A percentile compares a stretch with the other conserved stretches of the same genome.
Evolutionary conservation across 2,888 invertebrate genomes (phyloP).

Genomic region (Pomacea canaliculata): DNA sequence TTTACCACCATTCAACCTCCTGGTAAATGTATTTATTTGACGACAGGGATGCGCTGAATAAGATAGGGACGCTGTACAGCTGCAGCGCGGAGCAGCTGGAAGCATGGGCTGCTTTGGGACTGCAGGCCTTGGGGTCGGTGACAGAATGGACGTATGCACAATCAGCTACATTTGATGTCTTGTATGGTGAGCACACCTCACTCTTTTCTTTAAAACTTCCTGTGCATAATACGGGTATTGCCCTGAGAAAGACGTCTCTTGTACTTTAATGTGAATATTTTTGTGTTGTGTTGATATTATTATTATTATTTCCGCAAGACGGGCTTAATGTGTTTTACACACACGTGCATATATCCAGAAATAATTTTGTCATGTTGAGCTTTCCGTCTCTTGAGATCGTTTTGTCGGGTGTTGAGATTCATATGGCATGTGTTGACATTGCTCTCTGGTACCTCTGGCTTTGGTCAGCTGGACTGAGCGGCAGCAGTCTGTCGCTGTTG

Average conservation of each 20-base stretch:
- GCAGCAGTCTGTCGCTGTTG: slow-evolving; percentile 10
- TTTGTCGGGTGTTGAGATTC: too few species aligned
- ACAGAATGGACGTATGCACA: slow-evolving; percentile 6
- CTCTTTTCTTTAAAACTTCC: not conserved
- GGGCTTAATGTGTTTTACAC: too few species aligned
- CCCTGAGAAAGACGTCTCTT: too few species aligned
- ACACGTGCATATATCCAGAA: too few species aligned
- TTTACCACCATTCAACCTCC: too few species aligned
- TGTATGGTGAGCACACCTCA: slow-evolving; percentile 2
- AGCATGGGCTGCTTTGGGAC: slow-evolving; percentile 13
- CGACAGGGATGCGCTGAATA: slow-evolving; percentile 8
- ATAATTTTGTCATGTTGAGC: too few species aligned
- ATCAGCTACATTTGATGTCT: not conserved
- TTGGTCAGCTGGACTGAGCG: slow-evolving; percentile 13
- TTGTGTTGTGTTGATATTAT: too few species aligned
- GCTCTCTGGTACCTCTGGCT: not conserved
- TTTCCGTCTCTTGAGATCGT: too few species aligned
- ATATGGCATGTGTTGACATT: too few species aligned
- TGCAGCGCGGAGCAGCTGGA: slow-evolving; percentile 1
- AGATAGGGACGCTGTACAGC: slow-evolving; percentile 4
- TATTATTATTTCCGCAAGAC: too few species aligned
- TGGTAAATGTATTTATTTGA: too few species aligned
- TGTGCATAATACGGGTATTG: not conserved
- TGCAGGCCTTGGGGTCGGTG: slow-evolving; percentile 5
- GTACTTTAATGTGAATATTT: too few species aligned